phyloP scores from a whole-genome alignment of 2,797 vertebrate species.

The Gymnoscopelus braueri region DNA sequence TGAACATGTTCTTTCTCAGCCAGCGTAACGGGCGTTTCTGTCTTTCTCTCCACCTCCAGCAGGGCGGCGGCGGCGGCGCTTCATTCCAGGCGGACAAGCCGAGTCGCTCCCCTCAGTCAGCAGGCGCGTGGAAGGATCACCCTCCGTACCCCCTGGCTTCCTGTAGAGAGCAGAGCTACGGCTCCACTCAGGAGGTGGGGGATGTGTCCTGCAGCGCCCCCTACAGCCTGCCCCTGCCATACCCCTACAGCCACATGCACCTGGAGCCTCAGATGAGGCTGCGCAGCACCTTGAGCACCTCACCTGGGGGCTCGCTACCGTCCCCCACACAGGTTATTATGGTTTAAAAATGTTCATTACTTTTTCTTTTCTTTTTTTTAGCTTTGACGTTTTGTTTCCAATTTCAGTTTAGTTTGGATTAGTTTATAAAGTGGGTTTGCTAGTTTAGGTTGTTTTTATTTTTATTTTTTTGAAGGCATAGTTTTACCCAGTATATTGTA shows the following conservation, averaged over 20 bases:
- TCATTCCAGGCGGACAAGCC: slow-evolving; percentile 81
- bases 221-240: slow-evolving; percentile 84
- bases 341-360: no score
- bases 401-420: no score
- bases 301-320: slow-evolving; percentile 72
- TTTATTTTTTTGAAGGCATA: no score
- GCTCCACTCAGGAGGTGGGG: slow-evolving; percentile 78
- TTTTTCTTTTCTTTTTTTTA: no score
- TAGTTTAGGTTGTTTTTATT: no score
- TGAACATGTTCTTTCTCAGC: no score
- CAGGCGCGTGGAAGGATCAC: slow-evolving; percentile 80
- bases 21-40: background rate
- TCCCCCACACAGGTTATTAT: slow-evolving; percentile 52
- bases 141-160: slow-evolving; percentile 54
- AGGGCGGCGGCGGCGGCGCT: slow-evolving; percentile 72
- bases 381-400: no score
- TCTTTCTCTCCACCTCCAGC: slow-evolving; percentile 31
- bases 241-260: slow-evolving; percentile 84
- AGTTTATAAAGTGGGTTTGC: no score
- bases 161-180: slow-evolving; percentile 80
- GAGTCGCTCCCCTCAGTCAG: slow-evolving; percentile 79
- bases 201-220: slow-evolving; percentile 80
- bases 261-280: slow-evolving; percentile 80
- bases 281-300: slow-evolving; percentile 36
- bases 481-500: no score